Base-by-base conservation (phyloP, 2,888 invertebrate genomes). In the Brassicogethes aeneus region DNA sequence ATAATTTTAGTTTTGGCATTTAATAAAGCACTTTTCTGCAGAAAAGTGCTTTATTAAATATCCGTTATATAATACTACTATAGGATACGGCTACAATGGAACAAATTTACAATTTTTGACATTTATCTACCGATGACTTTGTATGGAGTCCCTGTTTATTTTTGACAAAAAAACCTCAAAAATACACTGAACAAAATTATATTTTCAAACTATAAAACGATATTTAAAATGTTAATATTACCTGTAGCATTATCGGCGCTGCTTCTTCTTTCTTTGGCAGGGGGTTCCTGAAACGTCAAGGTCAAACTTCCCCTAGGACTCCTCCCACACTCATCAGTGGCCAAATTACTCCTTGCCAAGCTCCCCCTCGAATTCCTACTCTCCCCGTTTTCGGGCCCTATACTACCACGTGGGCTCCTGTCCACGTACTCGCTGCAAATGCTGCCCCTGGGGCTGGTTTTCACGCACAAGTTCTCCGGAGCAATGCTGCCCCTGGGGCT, bases 341-440 rank as follows among this genome's bases (percentile, higher is more conserved):
- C 70, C 36, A 74, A 60, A 44, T 71, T 73, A 32, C 71, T 73
- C 23, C 75, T 74, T 1, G 73, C 76, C 46, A 80, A 71, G 54
- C 78, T 79, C 0, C 77, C 79, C 37, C 80, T 70, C 0, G 79
- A 78, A 56, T 77, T 76, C 32, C 78, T 70, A n/a, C n/a, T n/a
- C 71, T 72, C 41, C 53, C 16, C 69, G 57, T 54, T 72, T 68
- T 49, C 73, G 40, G 75, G 75, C 14, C 77, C 73, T 37, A 80
- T 67, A 17, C 78, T 79, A 0, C 79, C 79, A 35, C 79, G 67
- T 0, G 79, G 79, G 50, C 70, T 70, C 34, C 68, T 60, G 23
- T 58, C 64, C 33, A 43, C 49, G 43, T 60, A 57, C 34, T 63
- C 63, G 31, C 60, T 56, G 3, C 54, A 71, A 53, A 75, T 70